phyloP scores from a whole-genome alignment of 2,113 vertebrate genomes.

The Rhabdomys dilectus region DNA sequence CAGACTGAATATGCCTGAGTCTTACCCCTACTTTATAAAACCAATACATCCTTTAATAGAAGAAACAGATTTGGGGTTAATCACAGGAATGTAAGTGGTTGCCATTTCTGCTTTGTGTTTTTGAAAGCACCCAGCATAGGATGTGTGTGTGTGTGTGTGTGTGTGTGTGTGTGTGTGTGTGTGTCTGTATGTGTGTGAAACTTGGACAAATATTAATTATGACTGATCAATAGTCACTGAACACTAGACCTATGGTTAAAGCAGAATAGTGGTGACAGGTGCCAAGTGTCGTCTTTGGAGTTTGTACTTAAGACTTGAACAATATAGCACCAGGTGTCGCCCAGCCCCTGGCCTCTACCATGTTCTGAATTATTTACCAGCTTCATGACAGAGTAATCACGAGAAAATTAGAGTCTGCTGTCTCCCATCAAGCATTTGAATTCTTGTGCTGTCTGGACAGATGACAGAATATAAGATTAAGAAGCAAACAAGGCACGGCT shows the following conservation, averaged over 20 bases:
- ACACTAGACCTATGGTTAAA: background rate
- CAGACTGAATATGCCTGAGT: background rate
- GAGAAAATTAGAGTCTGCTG: conserved; percentile 50
- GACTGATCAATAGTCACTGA: conserved; percentile 48
- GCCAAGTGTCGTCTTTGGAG: conserved; percentile 50
- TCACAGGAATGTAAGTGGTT: conserved; percentile 33
- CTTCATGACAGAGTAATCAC: conserved; percentile 62
- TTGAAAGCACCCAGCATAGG: conserved; percentile 24
- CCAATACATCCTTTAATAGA: background rate
- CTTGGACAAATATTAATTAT: conserved; percentile 40
- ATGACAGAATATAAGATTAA: conserved; percentile 68
- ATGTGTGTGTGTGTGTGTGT: background rate
- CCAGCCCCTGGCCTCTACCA: conserved; percentile 38
- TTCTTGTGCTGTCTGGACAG: conserved; percentile 51
- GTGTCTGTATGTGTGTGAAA: conserved; percentile 29
- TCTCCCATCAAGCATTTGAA: conserved; percentile 60
- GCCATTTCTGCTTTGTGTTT: conserved; percentile 44
- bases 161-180: too few relatives aligned
- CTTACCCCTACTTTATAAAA: conserved; percentile 36
- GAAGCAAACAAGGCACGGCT: conserved; percentile 45
- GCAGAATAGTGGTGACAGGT: conserved; percentile 62
- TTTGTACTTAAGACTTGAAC: conserved; percentile 51
- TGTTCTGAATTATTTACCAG: conserved; percentile 79
- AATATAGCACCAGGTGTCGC: conserved; percentile 69
- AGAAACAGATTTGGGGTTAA: conserved; percentile 59